Evolutionary conservation across 2,888 invertebrate species (phyloP).

Genomic region (Plagiodera versicolora): DNA sequence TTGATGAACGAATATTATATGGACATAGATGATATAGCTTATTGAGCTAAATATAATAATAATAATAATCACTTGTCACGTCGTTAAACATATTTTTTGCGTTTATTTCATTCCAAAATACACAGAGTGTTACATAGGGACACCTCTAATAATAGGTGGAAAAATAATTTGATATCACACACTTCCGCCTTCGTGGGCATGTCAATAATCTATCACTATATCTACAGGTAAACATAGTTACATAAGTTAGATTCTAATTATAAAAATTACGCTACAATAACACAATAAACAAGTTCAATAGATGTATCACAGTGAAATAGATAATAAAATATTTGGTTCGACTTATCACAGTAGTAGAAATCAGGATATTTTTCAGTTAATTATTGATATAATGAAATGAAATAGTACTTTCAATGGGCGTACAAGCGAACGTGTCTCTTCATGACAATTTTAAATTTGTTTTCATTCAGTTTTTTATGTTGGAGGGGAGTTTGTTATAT

Average conservation of each 20-base stretch:
- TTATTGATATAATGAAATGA: not conserved
- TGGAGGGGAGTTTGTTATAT: slow-evolving; percentile 12
- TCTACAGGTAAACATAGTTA: slow-evolving; percentile 1
- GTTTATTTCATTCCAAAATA: not conserved
- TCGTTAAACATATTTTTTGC: too few species aligned
- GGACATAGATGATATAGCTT: too few species aligned
- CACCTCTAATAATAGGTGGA: not conserved
- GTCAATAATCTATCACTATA: not conserved
- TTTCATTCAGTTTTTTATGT: slow-evolving; percentile 3
- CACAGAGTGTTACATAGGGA: not conserved
- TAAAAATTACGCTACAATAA: too few species aligned
- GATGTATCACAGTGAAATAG: too few species aligned
- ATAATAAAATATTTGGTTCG: not conserved
- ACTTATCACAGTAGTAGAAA: slow-evolving; percentile 8
- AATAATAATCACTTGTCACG: too few species aligned
- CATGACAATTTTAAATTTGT: slow-evolving; percentile 9
- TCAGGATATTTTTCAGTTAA: not conserved
- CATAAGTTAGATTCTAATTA: too few species aligned
- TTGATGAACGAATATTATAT: too few species aligned
- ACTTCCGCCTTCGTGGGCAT: not conserved
- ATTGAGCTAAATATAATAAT: too few species aligned
- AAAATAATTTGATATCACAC: not conserved
- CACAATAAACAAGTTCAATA: too few species aligned
- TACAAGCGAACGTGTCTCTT: slow-evolving; percentile 4
- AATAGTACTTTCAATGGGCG: not conserved